Evolutionary conservation across 2,797 vertebrate genomes (phyloP).

Genomic region (Pteronotus mesoamericanus): DNA sequence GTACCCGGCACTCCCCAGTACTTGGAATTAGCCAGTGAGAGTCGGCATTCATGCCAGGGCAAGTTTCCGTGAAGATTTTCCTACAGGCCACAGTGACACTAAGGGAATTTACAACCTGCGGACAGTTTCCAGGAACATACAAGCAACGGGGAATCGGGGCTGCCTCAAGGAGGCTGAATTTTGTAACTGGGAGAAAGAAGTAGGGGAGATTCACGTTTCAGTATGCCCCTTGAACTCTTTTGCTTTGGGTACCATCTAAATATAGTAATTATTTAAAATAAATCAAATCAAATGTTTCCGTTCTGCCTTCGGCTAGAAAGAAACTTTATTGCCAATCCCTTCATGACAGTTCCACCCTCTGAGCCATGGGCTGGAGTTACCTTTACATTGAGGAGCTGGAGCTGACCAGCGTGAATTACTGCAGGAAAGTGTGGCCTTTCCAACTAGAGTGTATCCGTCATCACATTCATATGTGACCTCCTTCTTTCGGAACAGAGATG

Average conservation of each 20-base stretch:
- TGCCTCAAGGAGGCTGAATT: neutral
- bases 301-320: neutral
- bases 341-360: neutral
- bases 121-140: neutral
- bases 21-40: neutral
- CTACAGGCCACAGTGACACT: neutral
- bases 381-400: conserved; percentile 53
- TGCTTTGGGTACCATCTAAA: neutral
- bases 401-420: accelerated
- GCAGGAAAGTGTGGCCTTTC: neutral
- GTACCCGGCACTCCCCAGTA: neutral
- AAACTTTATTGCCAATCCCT: neutral
- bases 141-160: neutral
- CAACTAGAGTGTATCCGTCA: conserved; percentile 48
- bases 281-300: neutral
- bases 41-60: neutral
- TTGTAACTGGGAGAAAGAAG: neutral
- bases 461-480: neutral
- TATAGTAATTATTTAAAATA: neutral
- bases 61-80: neutral
- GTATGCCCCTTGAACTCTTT: neutral
- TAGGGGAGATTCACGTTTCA: neutral
- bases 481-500: accelerated
- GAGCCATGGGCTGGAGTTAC: conserved; percentile 3
- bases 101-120: neutral